Evolutionary conservation across 2,113 vertebrate species (phyloP).

Genomic region (Gasterosteus aculeatus): DNA sequence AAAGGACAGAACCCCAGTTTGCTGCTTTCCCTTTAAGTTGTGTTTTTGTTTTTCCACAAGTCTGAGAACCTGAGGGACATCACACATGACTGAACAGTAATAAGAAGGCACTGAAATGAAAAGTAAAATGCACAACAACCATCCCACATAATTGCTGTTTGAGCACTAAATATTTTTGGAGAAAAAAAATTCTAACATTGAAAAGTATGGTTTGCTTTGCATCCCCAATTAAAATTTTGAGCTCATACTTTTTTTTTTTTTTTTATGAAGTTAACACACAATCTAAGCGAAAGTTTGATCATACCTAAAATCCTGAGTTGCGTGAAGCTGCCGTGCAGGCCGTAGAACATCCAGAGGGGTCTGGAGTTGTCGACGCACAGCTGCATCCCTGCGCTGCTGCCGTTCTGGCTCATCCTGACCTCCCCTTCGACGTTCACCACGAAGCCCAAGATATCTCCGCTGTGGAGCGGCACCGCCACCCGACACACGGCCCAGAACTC

Average conservation of each 20-base stretch:
- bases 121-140: neutral
- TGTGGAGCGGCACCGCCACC: conserved; percentile 84
- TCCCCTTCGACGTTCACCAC: conserved; percentile 88
- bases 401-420: conserved; percentile 90
- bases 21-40: neutral
- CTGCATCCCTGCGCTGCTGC: conserved; percentile 85
- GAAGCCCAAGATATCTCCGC: conserved; percentile 91
- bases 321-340: conserved; percentile 87
- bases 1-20: neutral
- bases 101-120: neutral
- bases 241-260: neutral
- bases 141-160: neutral
- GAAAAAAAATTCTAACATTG: neutral
- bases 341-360: conserved; percentile 96
- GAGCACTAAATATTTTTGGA: neutral
- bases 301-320: conserved; percentile 93
- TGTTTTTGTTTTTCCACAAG: neutral
- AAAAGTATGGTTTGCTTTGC: neutral
- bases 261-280: no score
- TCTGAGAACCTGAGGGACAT: neutral
- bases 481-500: conserved; percentile 94
- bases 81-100: neutral
- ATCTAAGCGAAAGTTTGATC: conserved; percentile 21
- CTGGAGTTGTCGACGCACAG: conserved; percentile 92
- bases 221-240: conserved; percentile 7